A percentile compares a stretch with the other conserved stretches of the same genome.
phyloP scores from a whole-genome alignment of 2,113 vertebrate species.

The Otolemur garnettii region DNA sequence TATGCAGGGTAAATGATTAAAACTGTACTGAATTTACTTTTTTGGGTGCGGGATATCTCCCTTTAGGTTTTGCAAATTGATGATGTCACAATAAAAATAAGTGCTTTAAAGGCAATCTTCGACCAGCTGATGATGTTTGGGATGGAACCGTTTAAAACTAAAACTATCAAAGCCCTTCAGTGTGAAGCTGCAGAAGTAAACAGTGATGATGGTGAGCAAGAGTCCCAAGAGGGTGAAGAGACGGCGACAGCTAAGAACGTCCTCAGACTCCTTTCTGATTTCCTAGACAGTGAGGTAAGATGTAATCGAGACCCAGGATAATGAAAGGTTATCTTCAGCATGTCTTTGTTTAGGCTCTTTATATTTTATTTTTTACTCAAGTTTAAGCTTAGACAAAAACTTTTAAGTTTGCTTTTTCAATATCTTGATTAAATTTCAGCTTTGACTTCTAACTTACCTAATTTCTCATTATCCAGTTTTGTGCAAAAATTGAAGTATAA shows the following conservation, averaged over 20 bases:
- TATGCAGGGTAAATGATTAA: neutral
- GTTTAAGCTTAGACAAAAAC: slow-evolving; percentile 15
- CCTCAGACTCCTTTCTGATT: slow-evolving; percentile 92
- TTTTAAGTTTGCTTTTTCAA: slow-evolving; percentile 34
- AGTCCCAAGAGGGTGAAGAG: slow-evolving; percentile 85
- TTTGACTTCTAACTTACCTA: neutral
- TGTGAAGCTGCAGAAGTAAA: slow-evolving; percentile 76
- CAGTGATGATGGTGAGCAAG: slow-evolving; percentile 32
- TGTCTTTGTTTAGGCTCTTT: slow-evolving; percentile 3
- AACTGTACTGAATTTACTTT: slow-evolving; percentile 18
- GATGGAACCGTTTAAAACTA: slow-evolving; percentile 91
- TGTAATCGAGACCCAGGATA: neutral
- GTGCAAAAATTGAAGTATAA: neutral
- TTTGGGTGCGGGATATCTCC: slow-evolving; percentile 62
- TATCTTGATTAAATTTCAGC: slow-evolving; percentile 54
- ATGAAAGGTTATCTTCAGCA: neutral
- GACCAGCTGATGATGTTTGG: slow-evolving; percentile 95
- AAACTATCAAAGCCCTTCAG: slow-evolving; percentile 66
- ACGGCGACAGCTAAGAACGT: slow-evolving; percentile 87
- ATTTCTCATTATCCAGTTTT: slow-evolving; percentile 3
- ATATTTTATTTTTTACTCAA: neutral
- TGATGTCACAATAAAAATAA: slow-evolving; percentile 93
- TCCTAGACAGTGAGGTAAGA: slow-evolving; percentile 95
- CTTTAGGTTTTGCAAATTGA: slow-evolving; percentile 96
- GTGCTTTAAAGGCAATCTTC: slow-evolving; percentile 93